phyloP scores from a whole-genome alignment of 1,140 invertebrate species.

The Paramacrobiotus metropolitanus region DNA sequence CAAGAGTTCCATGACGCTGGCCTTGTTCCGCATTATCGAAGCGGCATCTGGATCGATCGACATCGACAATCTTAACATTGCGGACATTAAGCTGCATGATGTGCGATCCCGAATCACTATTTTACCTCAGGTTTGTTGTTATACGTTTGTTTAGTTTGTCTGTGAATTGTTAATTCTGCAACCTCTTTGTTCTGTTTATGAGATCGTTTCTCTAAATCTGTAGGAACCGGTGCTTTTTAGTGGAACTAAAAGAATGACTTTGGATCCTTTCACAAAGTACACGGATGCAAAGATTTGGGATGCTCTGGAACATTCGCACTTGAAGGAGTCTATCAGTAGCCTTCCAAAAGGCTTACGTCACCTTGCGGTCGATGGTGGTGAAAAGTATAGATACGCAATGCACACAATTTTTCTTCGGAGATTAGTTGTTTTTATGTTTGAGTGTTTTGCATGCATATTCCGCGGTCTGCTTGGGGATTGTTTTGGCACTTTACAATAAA shows the following conservation, averaged over 20 bases:
- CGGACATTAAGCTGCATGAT: constrained; percentile 23
- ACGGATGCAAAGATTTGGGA: constrained; percentile 16
- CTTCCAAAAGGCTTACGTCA: constrained; percentile 6
- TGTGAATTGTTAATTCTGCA: constrained; percentile 6
- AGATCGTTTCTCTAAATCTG: constrained; percentile 8
- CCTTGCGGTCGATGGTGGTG: constrained; percentile 10
- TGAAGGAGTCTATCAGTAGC: background rate
- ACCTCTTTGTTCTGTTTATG: background rate
- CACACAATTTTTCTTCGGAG: too few species aligned
- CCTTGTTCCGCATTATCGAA: constrained; percentile 30
- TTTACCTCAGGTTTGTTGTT: constrained; percentile 24
- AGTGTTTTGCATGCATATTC: too few species aligned
- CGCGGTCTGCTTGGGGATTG: too few species aligned
- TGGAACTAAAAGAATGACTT: constrained; percentile 20
- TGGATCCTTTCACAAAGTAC: constrained; percentile 20
- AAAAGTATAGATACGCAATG: constrained; percentile 15
- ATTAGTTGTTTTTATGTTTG: too few species aligned
- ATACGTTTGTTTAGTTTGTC: background rate
- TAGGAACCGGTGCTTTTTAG: constrained; percentile 28
- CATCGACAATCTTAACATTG: constrained; percentile 27
- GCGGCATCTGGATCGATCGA: constrained; percentile 23
- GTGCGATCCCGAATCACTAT: constrained; percentile 26
- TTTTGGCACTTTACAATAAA: too few species aligned
- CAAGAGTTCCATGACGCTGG: constrained; percentile 27
- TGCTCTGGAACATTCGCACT: constrained; percentile 10